Evolutionary conservation across 2,113 vertebrate genomes (phyloP).

Genomic region (zebrafish (Danio rerio)): DNA sequence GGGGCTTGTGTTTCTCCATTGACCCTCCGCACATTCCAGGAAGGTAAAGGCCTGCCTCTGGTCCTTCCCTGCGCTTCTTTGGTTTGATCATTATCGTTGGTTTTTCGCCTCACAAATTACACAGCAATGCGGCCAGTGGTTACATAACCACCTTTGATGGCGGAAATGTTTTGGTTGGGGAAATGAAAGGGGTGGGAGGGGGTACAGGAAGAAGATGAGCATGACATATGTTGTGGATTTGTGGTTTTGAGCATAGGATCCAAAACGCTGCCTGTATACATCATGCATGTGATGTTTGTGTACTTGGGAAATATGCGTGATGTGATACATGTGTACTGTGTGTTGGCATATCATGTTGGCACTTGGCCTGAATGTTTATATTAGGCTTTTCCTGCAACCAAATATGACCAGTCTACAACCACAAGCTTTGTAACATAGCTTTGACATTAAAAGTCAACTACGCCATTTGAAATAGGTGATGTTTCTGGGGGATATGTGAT

Average conservation of each 20-base stretch:
- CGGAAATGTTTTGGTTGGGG: constrained; percentile 78
- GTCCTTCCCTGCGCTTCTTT: constrained; percentile 39
- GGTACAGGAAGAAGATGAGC: constrained; percentile 58
- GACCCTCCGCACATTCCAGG: constrained; percentile 36
- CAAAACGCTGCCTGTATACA: constrained; percentile 17
- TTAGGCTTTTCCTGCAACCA: not conserved
- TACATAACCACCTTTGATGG: constrained; percentile 72
- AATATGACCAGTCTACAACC: not conserved
- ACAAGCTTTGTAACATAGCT: not conserved
- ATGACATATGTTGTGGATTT: constrained; percentile 40
- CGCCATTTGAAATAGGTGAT: not conserved
- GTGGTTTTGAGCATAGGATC: constrained; percentile 8
- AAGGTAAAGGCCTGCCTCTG: constrained; percentile 10
- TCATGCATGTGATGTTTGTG: constrained; percentile 31
- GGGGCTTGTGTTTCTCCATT: constrained; percentile 10
- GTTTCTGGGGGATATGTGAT: not conserved
- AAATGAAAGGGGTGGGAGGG: constrained; percentile 34
- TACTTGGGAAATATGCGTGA: not conserved
- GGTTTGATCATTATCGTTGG: constrained; percentile 60
- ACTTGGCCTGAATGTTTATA: constrained; percentile 10
- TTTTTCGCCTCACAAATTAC: constrained; percentile 63
- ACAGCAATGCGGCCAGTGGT: constrained; percentile 61
- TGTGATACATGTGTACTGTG: not conserved
- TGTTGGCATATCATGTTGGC: not conserved
- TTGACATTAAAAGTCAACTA: not conserved